Percentiles rank a stretch among this genome's conserved stretches.
phyloP scores from a whole-genome alignment of 1,140 invertebrate genomes.

The Bradynema listronoti region DNA sequence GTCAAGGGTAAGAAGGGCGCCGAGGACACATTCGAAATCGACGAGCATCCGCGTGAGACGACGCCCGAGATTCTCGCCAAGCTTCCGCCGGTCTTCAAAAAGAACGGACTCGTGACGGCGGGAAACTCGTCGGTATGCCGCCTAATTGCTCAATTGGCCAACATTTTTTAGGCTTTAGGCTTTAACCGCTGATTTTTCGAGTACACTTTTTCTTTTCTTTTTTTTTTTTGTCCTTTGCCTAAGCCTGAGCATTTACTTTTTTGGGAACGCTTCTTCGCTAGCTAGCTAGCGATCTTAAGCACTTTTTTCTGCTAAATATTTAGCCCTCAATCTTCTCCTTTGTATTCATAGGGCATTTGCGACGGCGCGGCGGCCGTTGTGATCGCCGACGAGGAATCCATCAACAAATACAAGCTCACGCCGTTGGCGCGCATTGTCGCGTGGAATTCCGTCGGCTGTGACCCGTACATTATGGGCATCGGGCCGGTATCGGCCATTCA shows the following conservation, averaged over 20 bases:
- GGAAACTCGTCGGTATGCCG: slow-evolving; percentile 79
- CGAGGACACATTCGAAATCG: slow-evolving; percentile 71
- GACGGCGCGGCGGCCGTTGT: slow-evolving; percentile 88
- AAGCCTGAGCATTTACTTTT: no score
- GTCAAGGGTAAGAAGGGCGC: slow-evolving; percentile 74
- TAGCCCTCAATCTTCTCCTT: no score
- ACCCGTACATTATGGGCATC: slow-evolving; percentile 67
- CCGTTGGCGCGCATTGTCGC: slow-evolving; percentile 63
- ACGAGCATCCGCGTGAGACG: slow-evolving; percentile 87
- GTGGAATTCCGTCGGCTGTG: slow-evolving; percentile 62
- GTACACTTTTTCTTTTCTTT: no score
- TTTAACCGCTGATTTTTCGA: no score
- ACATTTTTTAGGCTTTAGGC: background rate
- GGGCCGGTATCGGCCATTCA: slow-evolving; percentile 85
- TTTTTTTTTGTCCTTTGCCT: no score
- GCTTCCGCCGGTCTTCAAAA: slow-evolving; percentile 84
- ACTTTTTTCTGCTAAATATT: no score
- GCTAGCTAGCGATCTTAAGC: no score
- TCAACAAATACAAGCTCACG: slow-evolving; percentile 72
- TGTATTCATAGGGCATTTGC: slow-evolving; percentile 81
- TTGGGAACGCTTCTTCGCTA: no score
- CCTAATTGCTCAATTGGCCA: no score
- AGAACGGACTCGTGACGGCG: slow-evolving; percentile 87
- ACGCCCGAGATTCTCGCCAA: slow-evolving; percentile 76
- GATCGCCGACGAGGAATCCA: slow-evolving; percentile 76